phyloP scores from a whole-genome alignment of 2,888 invertebrate genomes.

The Drosophila fulvimacula region DNA sequence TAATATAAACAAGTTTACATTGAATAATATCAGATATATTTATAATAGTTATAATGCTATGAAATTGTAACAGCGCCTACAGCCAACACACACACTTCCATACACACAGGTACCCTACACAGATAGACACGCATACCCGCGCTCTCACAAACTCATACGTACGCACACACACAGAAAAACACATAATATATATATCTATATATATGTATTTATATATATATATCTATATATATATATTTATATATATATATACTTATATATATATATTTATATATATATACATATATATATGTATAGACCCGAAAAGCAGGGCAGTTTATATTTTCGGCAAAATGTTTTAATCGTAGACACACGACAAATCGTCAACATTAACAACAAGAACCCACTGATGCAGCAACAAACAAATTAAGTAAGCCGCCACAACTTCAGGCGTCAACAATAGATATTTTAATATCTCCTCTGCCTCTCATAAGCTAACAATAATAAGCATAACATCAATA shows the following conservation, averaged over 20 bases:
- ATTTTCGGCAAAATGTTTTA: conserved; percentile 55
- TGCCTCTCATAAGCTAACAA: conserved; percentile 71
- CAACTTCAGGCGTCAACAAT: conserved; percentile 34
- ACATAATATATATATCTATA: conserved; percentile 12
- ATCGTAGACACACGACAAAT: conserved; percentile 26
- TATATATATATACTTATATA: conserved; percentile 12
- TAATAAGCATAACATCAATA: conserved; percentile 42
- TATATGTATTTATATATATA: no score
- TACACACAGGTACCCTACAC: conserved; percentile 17
- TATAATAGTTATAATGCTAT: conserved; percentile 74
- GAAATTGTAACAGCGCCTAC: conserved; percentile 76
- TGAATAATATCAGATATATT: conserved; percentile 75
- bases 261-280: conserved; percentile 15
- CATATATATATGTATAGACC: conserved; percentile 18
- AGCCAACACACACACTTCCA: conserved; percentile 25
- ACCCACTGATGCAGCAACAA: conserved; percentile 50
- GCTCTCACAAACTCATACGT: conserved; percentile 11
- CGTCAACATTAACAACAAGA: conserved; percentile 24
- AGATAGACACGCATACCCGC: conserved; percentile 19
- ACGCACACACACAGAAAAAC: conserved; percentile 10
- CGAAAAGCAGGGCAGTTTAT: conserved; percentile 42
- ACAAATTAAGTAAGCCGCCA: conserved; percentile 20
- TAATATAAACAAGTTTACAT: conserved; percentile 76
- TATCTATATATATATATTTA: conserved; percentile 10
- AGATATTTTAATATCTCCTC: conserved; percentile 53